Evolutionary conservation across 1,140 invertebrate species (phyloP), one percentile per base, ranked within the genome.

Genomic region (Tetragnatha versicolor): DNA sequence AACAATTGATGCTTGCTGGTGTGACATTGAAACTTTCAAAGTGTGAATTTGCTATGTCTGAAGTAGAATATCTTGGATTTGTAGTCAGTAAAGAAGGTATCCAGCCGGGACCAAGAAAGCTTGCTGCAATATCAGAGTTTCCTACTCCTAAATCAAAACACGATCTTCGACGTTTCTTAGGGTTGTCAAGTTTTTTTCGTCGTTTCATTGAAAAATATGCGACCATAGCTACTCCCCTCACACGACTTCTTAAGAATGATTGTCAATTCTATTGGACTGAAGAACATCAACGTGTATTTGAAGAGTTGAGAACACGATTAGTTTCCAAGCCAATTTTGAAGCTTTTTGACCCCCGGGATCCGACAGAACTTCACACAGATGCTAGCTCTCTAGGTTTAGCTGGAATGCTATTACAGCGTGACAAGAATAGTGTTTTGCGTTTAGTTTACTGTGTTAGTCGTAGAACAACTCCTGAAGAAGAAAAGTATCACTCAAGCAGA

Each of bases 401-500:
- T 5, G 35, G 31, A 31, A 79, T 79, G 55, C 10, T 79, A 17
- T 22, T 79, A 6, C 77, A 79, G 47, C 22, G 22, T n/a, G n/a
- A n/a, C n/a, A n/a, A n/a, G 6, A 42, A 60, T 4, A 42, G 58
- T 5, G 35, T 29, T 3, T 27, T 1, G n/a, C 55, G 63, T 35
- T 35, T 72, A 14, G 58, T 63, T 39, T 72, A 70, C 35, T 79
- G 37, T 27, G 39, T 69, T 22, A 65, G 61, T 22, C 20, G 29
- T 17, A 39, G 31, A 17, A 58, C 29, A 35, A 47, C 39, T 4
- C 12, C 22, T 3, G 27, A 25, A n/a, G 49, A 55, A 17, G n/a
- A 33, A n/a, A 35, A 49, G 22, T 61, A 73, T 33, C 20, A 75
- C 10, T 53, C 42, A 47, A 45, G 45, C 20, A 20, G 42, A 45